Base-by-base conservation (phyloP, 1,140 invertebrate species). In the Drosophila obscura region DNA sequence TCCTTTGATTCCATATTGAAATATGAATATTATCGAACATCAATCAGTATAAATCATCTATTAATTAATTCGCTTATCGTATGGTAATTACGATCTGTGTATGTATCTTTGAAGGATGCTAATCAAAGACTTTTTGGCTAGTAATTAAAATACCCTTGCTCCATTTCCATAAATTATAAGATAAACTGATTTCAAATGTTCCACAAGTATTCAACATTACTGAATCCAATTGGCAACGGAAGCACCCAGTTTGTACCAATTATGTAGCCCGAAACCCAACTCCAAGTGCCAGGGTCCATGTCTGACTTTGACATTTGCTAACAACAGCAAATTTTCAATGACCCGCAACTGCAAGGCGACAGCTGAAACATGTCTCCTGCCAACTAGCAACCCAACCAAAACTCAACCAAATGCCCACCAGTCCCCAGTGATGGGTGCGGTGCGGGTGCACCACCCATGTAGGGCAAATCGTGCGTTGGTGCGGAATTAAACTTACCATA, bases 401-500 rank as follows among this genome's bases (percentile, higher is more conserved):
- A 13, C 35, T 13, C 35, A 39, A 39, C 35, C 4, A 13, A 39
- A 39, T 4, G 9, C 35, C 35, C 35, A 39, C 11, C 11, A 39
- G 35, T 39, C 4, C 35, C 11, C 35, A 39, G 35, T 5, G 11
- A 39, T 39, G 16, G 6, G 13, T 22, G 22, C 4, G 22, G 22
- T 22, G 15, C 51, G 22, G 8, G 26, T 55, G 24, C 19, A 11
- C 5, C 52, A 16, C 8, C 16, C 39, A 61, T 52, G 62, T 31
- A 16, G 35, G 45, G 48, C 26, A 15, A 26, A 55, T 69, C 24
- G 74, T 77, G 74, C 72, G 72, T 76, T 46, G 44, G 52, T 49
- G 72, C 39, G 72, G 59, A 52, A 53, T 69, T 80, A 56, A 65
- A 92, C 92, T 94, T 94, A 97, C 97, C 96, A 83, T 97, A 97